These are phyloP conservation scores for Oostethus manadensis DNA, from an alignment of 2,113 vertebrate species.

Conservation along the genomic window DNA sequence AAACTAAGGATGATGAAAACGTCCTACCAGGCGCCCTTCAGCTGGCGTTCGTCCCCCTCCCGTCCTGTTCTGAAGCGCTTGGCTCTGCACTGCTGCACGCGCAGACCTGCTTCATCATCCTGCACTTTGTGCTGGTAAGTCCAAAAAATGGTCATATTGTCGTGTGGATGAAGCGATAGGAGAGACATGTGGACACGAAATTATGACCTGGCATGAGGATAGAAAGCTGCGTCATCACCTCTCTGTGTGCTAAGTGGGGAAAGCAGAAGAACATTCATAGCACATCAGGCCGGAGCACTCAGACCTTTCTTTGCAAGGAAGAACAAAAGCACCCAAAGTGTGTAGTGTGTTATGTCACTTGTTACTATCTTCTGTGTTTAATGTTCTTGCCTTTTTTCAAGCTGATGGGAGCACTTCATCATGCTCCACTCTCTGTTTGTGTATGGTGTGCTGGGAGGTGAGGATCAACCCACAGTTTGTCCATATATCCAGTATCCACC, in stretches of 20 bases:
- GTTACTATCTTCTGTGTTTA: no score
- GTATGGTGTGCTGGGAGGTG: constrained; percentile 57
- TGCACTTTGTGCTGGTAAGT: not conserved
- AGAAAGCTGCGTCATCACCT: no score
- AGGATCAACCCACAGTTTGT: no score
- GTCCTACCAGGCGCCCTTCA: not conserved
- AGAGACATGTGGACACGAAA: no score
- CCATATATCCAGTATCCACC: not conserved
- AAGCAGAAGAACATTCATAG: no score
- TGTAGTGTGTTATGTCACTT: not conserved
- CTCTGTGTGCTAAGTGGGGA: no score
- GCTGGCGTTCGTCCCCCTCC: not conserved
- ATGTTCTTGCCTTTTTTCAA: constrained; percentile 8
- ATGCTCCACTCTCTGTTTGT: constrained; percentile 57
- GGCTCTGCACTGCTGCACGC: not conserved
- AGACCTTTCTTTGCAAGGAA: no score
- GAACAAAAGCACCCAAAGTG: no score
- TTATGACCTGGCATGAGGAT: no score
- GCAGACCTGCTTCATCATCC: constrained; percentile 7
- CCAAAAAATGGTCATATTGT: not conserved
- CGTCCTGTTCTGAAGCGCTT: not conserved
- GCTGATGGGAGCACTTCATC: constrained; percentile 44
- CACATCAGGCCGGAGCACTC: no score
- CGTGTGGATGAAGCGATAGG: no score
- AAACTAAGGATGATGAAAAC: not conserved